Evolutionary conservation across 2,888 invertebrate genomes (phyloP).

Genomic region (Patella pellucida): DNA sequence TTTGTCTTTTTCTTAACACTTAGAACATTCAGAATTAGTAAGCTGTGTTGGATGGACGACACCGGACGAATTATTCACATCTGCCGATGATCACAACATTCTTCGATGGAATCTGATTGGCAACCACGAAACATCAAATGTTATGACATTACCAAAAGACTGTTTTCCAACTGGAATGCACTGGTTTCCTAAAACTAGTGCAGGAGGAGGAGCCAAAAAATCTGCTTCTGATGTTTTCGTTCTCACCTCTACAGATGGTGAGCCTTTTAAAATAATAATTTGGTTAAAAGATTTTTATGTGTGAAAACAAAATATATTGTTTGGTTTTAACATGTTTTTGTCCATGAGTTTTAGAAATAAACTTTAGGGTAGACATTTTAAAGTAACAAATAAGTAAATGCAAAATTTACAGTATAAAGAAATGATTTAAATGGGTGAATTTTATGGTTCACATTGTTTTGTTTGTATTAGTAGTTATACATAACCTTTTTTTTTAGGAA

Average conservation of each 20-base stretch:
- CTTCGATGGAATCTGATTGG: conserved; percentile 91
- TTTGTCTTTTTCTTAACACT: conserved; percentile 48
- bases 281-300: background rate
- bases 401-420: too few relatives aligned
- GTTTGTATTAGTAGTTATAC: too few relatives aligned
- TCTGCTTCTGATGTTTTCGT: conserved; percentile 83
- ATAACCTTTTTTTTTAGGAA: conserved; percentile 72
- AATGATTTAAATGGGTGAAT: too few relatives aligned
- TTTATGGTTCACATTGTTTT: too few relatives aligned
- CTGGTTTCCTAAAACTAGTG: conserved; percentile 81
- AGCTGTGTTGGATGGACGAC: conserved; percentile 94
- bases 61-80: conserved; percentile 92
- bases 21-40: conserved; percentile 78
- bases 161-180: conserved; percentile 92
- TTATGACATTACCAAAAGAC: conserved; percentile 85
- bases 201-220: conserved; percentile 63
- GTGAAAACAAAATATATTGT: background rate
- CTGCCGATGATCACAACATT: conserved; percentile 93
- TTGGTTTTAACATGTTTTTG: background rate
- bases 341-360: too few relatives aligned
- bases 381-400: too few relatives aligned
- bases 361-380: too few relatives aligned
- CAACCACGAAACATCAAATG: conserved; percentile 80
- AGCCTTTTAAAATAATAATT: conserved; percentile 48
- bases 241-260: conserved; percentile 89